Evolutionary conservation across 2,113 vertebrate species (phyloP), one percentile per base, ranked within the genome.

Genomic region (Pseudopipra pipra): DNA sequence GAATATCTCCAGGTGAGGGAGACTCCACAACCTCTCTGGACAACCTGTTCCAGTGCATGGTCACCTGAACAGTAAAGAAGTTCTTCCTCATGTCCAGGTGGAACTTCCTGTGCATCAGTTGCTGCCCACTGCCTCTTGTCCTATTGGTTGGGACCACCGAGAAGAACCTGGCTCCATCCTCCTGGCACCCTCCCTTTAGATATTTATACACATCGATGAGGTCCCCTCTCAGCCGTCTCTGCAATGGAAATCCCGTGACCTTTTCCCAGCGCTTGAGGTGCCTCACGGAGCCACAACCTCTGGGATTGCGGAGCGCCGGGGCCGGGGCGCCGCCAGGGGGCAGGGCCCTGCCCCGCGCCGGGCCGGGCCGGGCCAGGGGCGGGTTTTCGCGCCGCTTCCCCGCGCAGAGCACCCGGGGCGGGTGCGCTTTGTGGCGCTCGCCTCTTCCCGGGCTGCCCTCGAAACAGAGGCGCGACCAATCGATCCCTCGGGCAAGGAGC

Each of bases 261-360:
- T 0, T 12, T 27, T 46, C 35, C 12, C 31, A 3, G 56, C 4
- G 1, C 28, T 2, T 0, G 31, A 5, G 24, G 31, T 11, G 31
- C 65, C 74, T 28, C 33, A 18, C 5, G 23, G 73, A 3, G 5
- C 46, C 5, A 15, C 0, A 41, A 23, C 49, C 6, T 27, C 2
- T 0, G 12, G 7, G 0, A 1, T 6, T 1, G 55, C 3, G 1
- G 33, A 9, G 44, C 11, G 3, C 8, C 49, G 4, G 9, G n/a
- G 23, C 68, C 9, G 1, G 41, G 9, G 1, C 19, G 47, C 75
- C 75, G 66, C 56, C 85, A 72, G 75, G 14, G 66, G 85, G 65
- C 74, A 70, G 46, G 55, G 31, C 46, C 13, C 3, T 31, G 30
- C 51, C 6, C 35, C 58, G 58, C n/a, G 55, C 55, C 33, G 22